phyloP scores from a whole-genome alignment of 2,113 vertebrate genomes.

The Pterocles burchelli region DNA sequence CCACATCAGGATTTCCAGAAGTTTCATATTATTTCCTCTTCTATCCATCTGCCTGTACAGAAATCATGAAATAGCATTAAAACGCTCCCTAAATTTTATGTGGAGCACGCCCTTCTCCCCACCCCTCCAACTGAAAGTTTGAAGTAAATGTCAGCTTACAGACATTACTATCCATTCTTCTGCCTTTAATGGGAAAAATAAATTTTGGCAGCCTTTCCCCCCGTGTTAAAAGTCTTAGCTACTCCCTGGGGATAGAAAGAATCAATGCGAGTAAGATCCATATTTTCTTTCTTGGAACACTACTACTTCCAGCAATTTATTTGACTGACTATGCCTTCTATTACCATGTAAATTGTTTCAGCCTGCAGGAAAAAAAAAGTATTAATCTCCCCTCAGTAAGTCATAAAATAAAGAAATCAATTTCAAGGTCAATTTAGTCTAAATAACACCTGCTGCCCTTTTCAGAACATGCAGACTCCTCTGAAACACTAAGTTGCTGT shows the following conservation, averaged over 20 bases:
- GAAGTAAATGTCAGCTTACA: conserved; percentile 22
- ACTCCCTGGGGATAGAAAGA: conserved; percentile 63
- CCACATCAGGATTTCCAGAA: background rate
- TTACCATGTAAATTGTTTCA: conserved; percentile 84
- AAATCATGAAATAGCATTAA: background rate
- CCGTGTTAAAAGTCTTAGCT: conserved; percentile 65
- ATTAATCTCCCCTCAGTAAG: conserved; percentile 81
- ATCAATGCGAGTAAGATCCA: conserved; percentile 68
- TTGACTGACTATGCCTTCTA: conserved; percentile 76
- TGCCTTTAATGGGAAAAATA: conserved; percentile 64
- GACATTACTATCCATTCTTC: background rate
- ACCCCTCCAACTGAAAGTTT: background rate
- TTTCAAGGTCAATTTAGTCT: conserved; percentile 88
- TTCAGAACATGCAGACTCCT: conserved; percentile 60
- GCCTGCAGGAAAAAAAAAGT: conserved; percentile 68
- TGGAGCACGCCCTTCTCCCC: background rate
- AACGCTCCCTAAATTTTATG: background rate
- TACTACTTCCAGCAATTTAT: conserved; percentile 79
- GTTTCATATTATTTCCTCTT: background rate
- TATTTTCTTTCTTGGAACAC: conserved; percentile 66
- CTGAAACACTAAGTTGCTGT: conserved; percentile 46
- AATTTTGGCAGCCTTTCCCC: conserved; percentile 63
- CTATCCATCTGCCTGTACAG: background rate
- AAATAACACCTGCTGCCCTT: conserved; percentile 82
- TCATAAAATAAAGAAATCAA: conserved; percentile 88